Conservation (phyloP, 1,140 invertebrate genomes). For the Liolophura sinensis region DNA sequence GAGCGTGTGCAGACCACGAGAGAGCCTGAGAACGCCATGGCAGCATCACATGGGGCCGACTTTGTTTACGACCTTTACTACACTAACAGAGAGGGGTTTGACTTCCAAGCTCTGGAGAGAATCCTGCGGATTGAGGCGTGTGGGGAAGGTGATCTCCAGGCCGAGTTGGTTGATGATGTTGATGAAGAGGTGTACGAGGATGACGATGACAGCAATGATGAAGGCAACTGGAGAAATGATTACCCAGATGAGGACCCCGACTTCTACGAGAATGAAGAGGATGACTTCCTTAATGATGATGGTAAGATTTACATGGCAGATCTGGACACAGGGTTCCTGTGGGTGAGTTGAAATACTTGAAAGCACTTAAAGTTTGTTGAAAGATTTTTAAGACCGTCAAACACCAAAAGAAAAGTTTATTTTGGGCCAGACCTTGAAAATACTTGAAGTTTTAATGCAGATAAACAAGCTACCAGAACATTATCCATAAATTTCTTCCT, state of each 20-base stretch:
- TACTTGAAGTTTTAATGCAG: too few relatives aligned
- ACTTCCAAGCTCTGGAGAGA: conserved; percentile 40
- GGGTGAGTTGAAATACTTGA: neutral
- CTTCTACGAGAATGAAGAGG: conserved; percentile 34
- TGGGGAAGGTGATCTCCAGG: conserved; percentile 7
- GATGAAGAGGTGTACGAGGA: conserved; percentile 41
- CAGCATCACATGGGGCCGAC: conserved; percentile 3
- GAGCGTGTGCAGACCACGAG: conserved; percentile 18
- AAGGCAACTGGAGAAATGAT: conserved; percentile 56
- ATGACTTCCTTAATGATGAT: conserved; percentile 30
- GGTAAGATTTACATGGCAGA: conserved; percentile 17
- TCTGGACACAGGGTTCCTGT: too few relatives aligned
- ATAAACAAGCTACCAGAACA: too few relatives aligned
- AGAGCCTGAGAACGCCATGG: conserved; percentile 10
- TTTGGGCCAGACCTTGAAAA: too few relatives aligned
- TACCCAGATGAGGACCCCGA: conserved; percentile 54
- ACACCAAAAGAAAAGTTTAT: conserved; percentile 15
- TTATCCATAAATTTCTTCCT: too few relatives aligned
- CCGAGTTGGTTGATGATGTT: conserved; percentile 14
- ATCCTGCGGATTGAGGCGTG: conserved; percentile 39
- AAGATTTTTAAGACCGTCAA: neutral
- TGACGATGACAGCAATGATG: conserved; percentile 54
- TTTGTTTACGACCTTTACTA: conserved; percentile 56
- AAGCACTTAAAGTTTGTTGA: neutral
- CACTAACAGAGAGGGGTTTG: conserved; percentile 41